A percentile compares a stretch with the other conserved stretches of the same genome.
These are phyloP conservation scores for Scolopax rusticola DNA, from an alignment of 2,797 vertebrate species.

Conservation along the genomic window DNA sequence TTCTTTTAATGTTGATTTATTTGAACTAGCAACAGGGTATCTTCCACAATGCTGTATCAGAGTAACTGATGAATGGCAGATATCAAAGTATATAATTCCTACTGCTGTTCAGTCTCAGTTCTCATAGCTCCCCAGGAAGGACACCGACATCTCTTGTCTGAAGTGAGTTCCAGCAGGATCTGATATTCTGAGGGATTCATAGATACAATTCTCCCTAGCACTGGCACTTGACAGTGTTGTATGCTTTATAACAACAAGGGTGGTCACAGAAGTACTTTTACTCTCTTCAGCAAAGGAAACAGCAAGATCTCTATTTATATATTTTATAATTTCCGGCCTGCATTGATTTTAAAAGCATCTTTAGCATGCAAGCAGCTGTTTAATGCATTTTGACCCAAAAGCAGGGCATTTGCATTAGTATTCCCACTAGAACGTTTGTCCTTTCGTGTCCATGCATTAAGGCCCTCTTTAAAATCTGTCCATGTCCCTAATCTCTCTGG, in stretches of 20 bases:
- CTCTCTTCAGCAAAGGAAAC: neutral
- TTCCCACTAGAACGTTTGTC: constrained; percentile 40
- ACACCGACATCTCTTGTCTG: neutral
- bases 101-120: neutral
- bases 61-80: neutral
- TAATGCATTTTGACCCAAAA: constrained; percentile 35
- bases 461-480: constrained; percentile 57
- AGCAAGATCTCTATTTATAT: neutral
- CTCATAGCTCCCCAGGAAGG: neutral
- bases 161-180: neutral
- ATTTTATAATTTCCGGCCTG: neutral
- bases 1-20: neutral
- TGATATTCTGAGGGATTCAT: neutral
- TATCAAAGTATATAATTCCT: neutral
- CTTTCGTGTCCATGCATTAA: constrained; percentile 49
- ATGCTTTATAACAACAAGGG: neutral
- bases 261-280: neutral
- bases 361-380: constrained; percentile 18
- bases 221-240: neutral
- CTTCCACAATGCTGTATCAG: neutral
- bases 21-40: neutral
- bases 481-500: constrained; percentile 57
- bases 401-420: constrained; percentile 35
- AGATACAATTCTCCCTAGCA: neutral
- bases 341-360: constrained; percentile 32